phyloP scores from a whole-genome alignment of 2,113 vertebrate genomes.

The Zosterops lateralis region DNA sequence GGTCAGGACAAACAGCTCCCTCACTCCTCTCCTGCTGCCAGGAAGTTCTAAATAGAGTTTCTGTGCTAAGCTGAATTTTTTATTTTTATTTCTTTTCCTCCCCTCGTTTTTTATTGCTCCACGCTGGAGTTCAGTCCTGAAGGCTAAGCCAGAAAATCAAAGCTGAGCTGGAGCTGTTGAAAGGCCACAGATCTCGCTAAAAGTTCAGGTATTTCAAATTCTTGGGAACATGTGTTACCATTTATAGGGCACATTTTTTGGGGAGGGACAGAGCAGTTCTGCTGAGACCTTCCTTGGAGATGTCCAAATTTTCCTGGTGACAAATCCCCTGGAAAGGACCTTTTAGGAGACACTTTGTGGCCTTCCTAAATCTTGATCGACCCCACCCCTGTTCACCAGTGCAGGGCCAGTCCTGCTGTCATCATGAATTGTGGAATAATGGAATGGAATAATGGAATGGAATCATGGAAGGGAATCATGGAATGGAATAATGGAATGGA shows the following conservation, averaged over 20 bases:
- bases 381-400: neutral
- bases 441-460: too few relatives aligned
- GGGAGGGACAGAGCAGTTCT: neutral
- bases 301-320: neutral
- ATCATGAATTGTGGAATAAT: too few relatives aligned
- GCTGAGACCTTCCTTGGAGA: neutral
- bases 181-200: slow-evolving; percentile 40
- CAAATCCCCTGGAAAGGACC: neutral
- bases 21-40: slow-evolving; percentile 46
- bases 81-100: neutral
- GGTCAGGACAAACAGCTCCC: slow-evolving; percentile 65
- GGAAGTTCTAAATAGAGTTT: slow-evolving; percentile 70
- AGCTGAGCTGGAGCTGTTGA: slow-evolving; percentile 61
- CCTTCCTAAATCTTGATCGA: neutral
- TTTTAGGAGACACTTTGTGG: neutral
- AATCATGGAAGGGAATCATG: too few relatives aligned
- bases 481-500: too few relatives aligned
- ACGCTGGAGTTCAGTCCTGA: slow-evolving; percentile 26
- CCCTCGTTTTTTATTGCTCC: slow-evolving; percentile 26
- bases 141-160: slow-evolving; percentile 50
- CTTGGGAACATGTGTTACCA: neutral
- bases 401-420: neutral
- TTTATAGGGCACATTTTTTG: neutral
- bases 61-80: slow-evolving; percentile 25
- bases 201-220: slow-evolving; percentile 43